Conservation (phyloP, 1,140 invertebrate species). For the Brachionus rubens region DNA sequence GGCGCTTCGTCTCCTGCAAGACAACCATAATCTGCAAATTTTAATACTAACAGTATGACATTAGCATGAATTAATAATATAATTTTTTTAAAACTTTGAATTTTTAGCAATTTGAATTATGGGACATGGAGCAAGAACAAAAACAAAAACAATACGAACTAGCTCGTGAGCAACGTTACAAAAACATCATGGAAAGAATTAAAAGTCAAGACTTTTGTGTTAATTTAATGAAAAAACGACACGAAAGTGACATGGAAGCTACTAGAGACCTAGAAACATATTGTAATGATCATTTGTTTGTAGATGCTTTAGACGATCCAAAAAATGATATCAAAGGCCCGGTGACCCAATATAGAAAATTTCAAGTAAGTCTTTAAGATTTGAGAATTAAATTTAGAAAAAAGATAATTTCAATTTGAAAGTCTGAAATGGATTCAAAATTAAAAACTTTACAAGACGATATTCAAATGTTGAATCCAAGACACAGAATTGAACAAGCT, state of each 20-base stretch:
- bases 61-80: too few species aligned
- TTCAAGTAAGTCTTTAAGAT: background rate
- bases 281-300: constrained; percentile 33
- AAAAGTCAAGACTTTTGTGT: constrained; percentile 42
- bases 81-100: background rate
- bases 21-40: too few species aligned
- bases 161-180: constrained; percentile 22
- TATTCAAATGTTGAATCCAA: constrained; percentile 27
- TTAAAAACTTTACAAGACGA: constrained; percentile 13
- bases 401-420: background rate
- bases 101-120: constrained; percentile 46
- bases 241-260: constrained; percentile 41
- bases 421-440: constrained; percentile 37
- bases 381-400: background rate
- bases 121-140: constrained; percentile 44
- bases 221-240: constrained; percentile 21
- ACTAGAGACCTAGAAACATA: constrained; percentile 22
- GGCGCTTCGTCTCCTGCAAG: too few species aligned
- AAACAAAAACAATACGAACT: constrained; percentile 43
- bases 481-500: constrained; percentile 11
- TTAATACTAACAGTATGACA: too few species aligned
- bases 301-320: constrained; percentile 31
- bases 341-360: constrained; percentile 43
- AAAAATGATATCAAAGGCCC: constrained; percentile 28
- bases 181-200: constrained; percentile 35